Conservation (phyloP, 1,140 invertebrate genomes). For the Bombus terrestris region DNA sequence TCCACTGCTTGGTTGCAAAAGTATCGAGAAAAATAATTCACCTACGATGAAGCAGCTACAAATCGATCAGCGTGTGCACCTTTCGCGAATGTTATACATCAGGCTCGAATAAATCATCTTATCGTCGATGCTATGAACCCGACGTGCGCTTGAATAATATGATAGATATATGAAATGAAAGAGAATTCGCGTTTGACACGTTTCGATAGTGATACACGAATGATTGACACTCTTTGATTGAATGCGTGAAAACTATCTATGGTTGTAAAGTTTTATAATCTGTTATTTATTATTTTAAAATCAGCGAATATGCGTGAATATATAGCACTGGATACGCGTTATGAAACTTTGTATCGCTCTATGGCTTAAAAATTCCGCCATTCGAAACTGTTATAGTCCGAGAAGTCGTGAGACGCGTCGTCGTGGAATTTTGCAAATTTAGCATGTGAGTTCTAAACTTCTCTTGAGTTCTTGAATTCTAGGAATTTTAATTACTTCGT, state of each 20-base stretch:
- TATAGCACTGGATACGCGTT: too few relatives aligned
- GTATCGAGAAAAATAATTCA: conserved; percentile 23
- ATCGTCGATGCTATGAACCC: background rate
- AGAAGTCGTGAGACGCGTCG: too few relatives aligned
- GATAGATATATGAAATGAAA: background rate
- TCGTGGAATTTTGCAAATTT: background rate
- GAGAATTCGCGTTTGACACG: background rate
- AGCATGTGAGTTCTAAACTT: background rate
- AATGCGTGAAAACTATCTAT: background rate
- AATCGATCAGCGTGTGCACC: background rate
- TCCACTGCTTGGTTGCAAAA: background rate
- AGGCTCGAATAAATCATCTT: conserved; percentile 1
- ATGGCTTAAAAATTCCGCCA: background rate
- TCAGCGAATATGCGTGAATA: background rate
- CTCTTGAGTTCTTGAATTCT: background rate
- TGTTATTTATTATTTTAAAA: background rate
- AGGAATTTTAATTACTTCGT: background rate
- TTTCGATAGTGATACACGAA: background rate
- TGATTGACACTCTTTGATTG: background rate
- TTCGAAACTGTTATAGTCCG: background rate
- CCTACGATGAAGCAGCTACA: background rate
- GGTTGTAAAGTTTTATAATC: background rate
- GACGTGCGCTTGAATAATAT: background rate
- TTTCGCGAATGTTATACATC: conserved; percentile 9
- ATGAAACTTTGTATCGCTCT: too few relatives aligned